These are phyloP conservation scores for Pyrrhia umbra DNA, from an alignment of 2,888 invertebrate genomes.

Conservation along the genomic window DNA sequence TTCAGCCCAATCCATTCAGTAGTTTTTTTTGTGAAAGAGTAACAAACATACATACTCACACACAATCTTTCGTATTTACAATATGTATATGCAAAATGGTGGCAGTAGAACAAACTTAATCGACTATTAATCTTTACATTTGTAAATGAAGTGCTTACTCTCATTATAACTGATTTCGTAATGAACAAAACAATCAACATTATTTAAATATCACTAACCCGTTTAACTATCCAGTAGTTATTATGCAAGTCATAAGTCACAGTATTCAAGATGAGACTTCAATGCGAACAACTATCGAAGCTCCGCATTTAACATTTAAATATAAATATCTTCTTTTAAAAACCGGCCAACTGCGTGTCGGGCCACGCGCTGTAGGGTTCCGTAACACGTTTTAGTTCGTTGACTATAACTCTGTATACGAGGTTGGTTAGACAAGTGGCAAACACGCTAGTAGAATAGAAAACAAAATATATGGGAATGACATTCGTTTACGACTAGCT, in stretches of 20 bases:
- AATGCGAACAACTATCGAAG: conserved; percentile 69
- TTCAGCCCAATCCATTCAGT: no score
- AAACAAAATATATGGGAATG: no score
- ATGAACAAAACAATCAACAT: conserved; percentile 40
- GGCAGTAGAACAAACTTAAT: conserved; percentile 33
- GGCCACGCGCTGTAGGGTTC: no score
- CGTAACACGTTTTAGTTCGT: no score
- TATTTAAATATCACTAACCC: conserved; percentile 40
- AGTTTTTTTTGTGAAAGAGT: no score
- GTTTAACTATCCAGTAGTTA: conserved; percentile 36
- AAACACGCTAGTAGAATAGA: no score
- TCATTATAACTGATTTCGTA: conserved; percentile 34
- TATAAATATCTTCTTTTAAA: conserved; percentile 66
- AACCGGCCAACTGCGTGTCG: no score
- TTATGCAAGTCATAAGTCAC: conserved; percentile 37
- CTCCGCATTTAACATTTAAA: conserved; percentile 68
- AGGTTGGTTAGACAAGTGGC: no score
- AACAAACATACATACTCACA: no score
- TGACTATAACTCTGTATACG: no score
- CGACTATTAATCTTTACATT: conserved; percentile 30
- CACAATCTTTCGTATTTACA: no score
- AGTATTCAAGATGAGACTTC: conserved; percentile 60
- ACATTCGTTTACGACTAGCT: no score
- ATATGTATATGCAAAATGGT: conserved; percentile 11
- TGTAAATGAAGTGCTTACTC: conserved; percentile 36